Evolutionary conservation across 2,113 vertebrate species (phyloP), one percentile per base, ranked within the genome.

Genomic region (Myotis yumanensis): DNA sequence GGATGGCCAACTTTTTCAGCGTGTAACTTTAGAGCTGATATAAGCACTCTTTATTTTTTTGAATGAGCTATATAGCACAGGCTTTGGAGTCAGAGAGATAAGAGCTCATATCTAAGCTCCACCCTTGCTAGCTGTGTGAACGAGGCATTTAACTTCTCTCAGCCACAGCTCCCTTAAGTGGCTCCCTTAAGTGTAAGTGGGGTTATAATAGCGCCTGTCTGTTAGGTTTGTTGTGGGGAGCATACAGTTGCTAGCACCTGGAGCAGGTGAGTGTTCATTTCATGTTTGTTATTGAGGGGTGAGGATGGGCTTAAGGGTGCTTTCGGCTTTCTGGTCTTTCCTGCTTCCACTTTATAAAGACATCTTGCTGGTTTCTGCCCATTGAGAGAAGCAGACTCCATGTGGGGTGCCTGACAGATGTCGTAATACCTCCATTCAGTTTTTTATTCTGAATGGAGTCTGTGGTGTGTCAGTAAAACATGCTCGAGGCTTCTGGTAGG

Each of bases 331-430:
- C 76, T 10, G 73, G 85, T 54, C 86, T 37, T 76, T 51, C 59
- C n/a, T 37, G 14, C 76, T 94, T 82, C 40, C 7, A 22, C 59
- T 86, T 86, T n/a, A 37, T 89, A 81, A 85, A 91, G 80, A 75
- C 59, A 64, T 73, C 85, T 94, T 64, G 66, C 76, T 94, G 84
- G 72, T 93, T 97, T 95, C 68, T 95, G 48, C 90, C 83, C 81
- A 90, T 69, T 90, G 91, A 95, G 95, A 97, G 77, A 94, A 57
- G 90, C 87, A 32, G 30, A 35, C 82, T 87, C 89, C 91, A 48
- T 2, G 5, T 86, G 59, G 90, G 94, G 89, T 85, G 57, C 76
- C 95, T 89, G 90, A 95, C 90, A 95, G 93, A 89, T 90, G 88
- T 88, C 90, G 85, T 93, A 69, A 59, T 86, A 75, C 59, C 92